These are phyloP conservation scores for Adelognathus sp. DNA, from an alignment of 2,888 invertebrate genomes.

Conservation along the genomic window DNA sequence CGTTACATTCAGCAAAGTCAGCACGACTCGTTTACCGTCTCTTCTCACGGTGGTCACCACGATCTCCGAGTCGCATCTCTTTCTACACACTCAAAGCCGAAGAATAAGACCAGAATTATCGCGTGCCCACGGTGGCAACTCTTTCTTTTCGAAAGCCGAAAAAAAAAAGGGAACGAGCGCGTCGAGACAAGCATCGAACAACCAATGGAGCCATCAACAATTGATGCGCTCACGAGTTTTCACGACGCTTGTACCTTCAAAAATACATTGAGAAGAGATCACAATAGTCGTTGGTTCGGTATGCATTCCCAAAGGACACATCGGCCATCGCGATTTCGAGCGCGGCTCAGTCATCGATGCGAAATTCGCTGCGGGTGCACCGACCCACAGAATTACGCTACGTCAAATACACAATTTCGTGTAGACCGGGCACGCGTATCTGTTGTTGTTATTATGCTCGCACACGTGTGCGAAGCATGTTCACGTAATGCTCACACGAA, in stretches of 20 bases:
- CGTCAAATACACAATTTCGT: conserved; percentile 65
- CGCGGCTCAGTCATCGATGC: conserved; percentile 6
- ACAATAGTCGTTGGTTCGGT: background rate
- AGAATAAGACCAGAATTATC: conserved; percentile 9
- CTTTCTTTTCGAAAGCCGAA: background rate
- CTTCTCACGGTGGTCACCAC: conserved; percentile 24
- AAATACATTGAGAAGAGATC: background rate
- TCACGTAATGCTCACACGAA: background rate
- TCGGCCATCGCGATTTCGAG: background rate
- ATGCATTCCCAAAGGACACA: too few relatives aligned
- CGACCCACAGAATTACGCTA: conserved; percentile 51
- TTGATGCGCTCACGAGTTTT: background rate
- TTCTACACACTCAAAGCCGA: conserved; percentile 1
- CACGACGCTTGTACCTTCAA: background rate
- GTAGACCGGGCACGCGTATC: conserved; percentile 65
- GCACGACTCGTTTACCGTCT: background rate
- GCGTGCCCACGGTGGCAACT: conserved; percentile 29
- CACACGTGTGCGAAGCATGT: background rate
- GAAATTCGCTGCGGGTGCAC: conserved; percentile 51
- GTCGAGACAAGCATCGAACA: background rate
- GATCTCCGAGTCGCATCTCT: conserved; percentile 4
- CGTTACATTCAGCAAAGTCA: background rate
- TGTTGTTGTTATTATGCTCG: conserved; percentile 70
- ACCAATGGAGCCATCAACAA: background rate
- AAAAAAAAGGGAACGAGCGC: background rate